Conservation (phyloP, 2,888 invertebrate species). For the Platerodrilus igneus region DNA sequence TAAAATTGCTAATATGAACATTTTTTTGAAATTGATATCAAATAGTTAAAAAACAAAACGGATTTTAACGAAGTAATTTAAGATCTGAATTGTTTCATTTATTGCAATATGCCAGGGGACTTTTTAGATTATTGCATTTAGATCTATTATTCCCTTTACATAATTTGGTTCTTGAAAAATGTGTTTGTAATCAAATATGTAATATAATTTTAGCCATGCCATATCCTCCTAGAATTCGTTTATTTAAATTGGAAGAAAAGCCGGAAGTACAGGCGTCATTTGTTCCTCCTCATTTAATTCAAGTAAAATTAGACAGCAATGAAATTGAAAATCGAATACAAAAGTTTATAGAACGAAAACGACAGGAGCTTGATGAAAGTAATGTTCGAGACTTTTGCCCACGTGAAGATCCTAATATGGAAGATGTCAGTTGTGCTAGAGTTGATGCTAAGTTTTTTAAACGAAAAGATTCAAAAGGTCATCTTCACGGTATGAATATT, state of each 20-base stretch:
- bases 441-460: conserved; percentile 68
- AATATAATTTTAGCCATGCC: conserved; percentile 20
- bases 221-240: conserved; percentile 28
- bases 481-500: conserved; percentile 64
- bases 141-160: no score
- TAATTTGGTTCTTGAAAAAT: no score
- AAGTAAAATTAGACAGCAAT: conserved; percentile 62
- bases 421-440: conserved; percentile 65
- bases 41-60: no score
- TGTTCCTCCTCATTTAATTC: conserved; percentile 54
- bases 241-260: conserved; percentile 31
- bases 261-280: conserved; percentile 37
- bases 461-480: conserved; percentile 71
- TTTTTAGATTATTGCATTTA: no score
- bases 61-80: no score
- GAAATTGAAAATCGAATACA: conserved; percentile 67
- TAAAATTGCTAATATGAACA: no score
- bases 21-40: no score
- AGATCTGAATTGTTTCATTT: no score
- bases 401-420: conserved; percentile 27
- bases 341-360: conserved; percentile 71
- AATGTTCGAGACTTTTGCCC: conserved; percentile 60
- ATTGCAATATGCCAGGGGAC: no score
- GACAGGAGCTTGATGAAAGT: conserved; percentile 66
- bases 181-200: conserved; percentile 7